Percentiles rank a stretch among this genome's conserved stretches.
These are phyloP conservation scores for Ophioninae sp. DNA, from an alignment of 2,888 invertebrate genomes.

Conservation along the genomic window DNA sequence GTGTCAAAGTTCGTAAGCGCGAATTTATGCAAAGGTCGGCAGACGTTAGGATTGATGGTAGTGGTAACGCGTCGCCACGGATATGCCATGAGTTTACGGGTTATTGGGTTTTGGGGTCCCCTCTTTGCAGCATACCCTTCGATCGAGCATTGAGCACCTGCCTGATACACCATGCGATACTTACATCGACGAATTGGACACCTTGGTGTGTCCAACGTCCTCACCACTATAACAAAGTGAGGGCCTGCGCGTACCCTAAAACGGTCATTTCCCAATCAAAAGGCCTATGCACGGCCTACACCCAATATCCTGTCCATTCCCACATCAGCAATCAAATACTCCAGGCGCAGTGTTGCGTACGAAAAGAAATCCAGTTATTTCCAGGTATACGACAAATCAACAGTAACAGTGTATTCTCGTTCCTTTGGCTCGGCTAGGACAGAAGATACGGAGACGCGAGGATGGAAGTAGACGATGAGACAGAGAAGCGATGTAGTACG, in stretches of 20 bases:
- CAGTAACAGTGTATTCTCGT: slow-evolving; percentile 22
- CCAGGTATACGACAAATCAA: slow-evolving; percentile 28
- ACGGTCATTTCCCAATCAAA: not conserved
- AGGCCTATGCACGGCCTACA: not conserved
- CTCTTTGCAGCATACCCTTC: slow-evolving; percentile 48
- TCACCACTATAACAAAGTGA: slow-evolving; percentile 15
- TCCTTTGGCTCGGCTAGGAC: slow-evolving; percentile 29
- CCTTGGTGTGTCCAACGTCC: slow-evolving; percentile 1
- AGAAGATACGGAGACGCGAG: slow-evolving; percentile 38
- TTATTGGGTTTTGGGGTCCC: slow-evolving; percentile 64
- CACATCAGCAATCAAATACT: not conserved
- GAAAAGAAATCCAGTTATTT: slow-evolving; percentile 33
- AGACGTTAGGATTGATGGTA: slow-evolving; percentile 30
- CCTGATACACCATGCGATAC: slow-evolving; percentile 27
- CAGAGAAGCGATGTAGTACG: slow-evolving; percentile 49
- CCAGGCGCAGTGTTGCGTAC: slow-evolving; percentile 1
- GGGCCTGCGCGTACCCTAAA: slow-evolving; percentile 5
- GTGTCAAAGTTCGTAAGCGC: slow-evolving; percentile 54
- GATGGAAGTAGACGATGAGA: slow-evolving; percentile 39
- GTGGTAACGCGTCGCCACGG: slow-evolving; percentile 20
- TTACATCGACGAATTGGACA: slow-evolving; percentile 13
- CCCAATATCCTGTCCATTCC: not conserved
- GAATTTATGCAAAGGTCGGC: slow-evolving; percentile 60
- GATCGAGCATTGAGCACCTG: slow-evolving; percentile 35
- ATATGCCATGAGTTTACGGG: slow-evolving; percentile 56